Conservation (phyloP, 2,888 invertebrate species). For the Heliconius hortense region DNA sequence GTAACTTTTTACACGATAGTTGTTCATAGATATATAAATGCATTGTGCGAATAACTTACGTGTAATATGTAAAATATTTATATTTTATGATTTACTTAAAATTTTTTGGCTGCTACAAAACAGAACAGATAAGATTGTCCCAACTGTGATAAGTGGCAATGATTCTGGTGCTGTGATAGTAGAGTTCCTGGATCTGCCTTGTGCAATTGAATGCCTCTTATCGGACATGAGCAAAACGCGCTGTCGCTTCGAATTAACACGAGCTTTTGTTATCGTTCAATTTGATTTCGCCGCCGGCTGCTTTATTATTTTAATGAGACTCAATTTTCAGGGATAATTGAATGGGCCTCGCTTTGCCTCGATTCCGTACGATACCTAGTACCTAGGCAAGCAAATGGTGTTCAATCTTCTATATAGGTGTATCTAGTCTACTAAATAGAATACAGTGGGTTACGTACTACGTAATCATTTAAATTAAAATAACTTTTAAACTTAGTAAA, state of each 20-base stretch:
- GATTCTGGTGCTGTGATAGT: slow-evolving; percentile 27
- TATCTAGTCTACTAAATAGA: background rate
- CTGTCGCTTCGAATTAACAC: slow-evolving; percentile 72
- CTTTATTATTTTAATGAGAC: slow-evolving; percentile 82
- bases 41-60: too few relatives aligned
- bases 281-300: slow-evolving; percentile 76
- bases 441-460: background rate
- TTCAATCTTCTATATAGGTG: slow-evolving; percentile 29
- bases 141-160: slow-evolving; percentile 1
- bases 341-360: slow-evolving; percentile 70
- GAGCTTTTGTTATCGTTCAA: slow-evolving; percentile 80
- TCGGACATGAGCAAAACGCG: slow-evolving; percentile 53
- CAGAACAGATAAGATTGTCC: background rate
- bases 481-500: background rate
- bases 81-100: background rate
- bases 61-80: too few relatives aligned
- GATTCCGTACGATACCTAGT: slow-evolving; percentile 63
- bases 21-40: too few relatives aligned
- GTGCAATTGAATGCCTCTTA: slow-evolving; percentile 47
- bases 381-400: slow-evolving; percentile 46
- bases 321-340: slow-evolving; percentile 80
- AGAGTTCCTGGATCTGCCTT: slow-evolving; percentile 35
- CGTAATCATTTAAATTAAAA: background rate
- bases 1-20: too few relatives aligned
- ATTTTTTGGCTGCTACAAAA: background rate